phyloP scores from a whole-genome alignment of 2,888 invertebrate species.

The Tetrapedia diversipes region DNA sequence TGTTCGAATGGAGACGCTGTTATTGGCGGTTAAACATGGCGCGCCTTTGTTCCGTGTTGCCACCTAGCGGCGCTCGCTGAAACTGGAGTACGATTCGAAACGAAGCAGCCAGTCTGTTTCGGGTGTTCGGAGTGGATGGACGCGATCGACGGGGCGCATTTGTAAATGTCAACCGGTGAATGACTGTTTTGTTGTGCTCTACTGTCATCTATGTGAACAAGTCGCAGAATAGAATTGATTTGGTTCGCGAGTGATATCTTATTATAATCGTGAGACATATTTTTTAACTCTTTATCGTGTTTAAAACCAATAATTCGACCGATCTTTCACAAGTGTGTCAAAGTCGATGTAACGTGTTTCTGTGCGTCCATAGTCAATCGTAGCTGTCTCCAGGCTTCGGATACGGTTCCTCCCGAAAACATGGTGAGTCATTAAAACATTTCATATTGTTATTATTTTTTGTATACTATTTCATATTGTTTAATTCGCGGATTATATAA shows the following conservation, averaged over 20 bases:
- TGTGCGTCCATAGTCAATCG: slow-evolving; percentile 54
- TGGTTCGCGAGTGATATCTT: slow-evolving; percentile 17
- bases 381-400: slow-evolving; percentile 38
- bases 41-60: background rate
- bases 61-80: background rate
- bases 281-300: background rate
- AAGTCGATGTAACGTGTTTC: slow-evolving; percentile 62
- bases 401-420: slow-evolving; percentile 31
- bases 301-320: slow-evolving; percentile 18
- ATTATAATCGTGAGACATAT: background rate
- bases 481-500: slow-evolving; percentile 23
- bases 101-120: slow-evolving; percentile 49
- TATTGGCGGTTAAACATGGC: slow-evolving; percentile 19
- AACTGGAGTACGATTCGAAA: background rate
- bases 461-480: background rate
- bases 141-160: background rate
- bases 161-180: slow-evolving; percentile 43
- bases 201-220: slow-evolving; percentile 30
- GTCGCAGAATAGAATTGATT: slow-evolving; percentile 2
- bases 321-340: slow-evolving; percentile 59
- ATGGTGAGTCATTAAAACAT: slow-evolving; percentile 42
- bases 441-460: too few relatives aligned
- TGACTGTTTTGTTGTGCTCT: slow-evolving; percentile 54
- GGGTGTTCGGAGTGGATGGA: slow-evolving; percentile 20
- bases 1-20: background rate